Evolutionary conservation across 2,888 invertebrate genomes (phyloP), one percentile per base, ranked within the genome.

Genomic region (Neocrepidodera transversa): DNA sequence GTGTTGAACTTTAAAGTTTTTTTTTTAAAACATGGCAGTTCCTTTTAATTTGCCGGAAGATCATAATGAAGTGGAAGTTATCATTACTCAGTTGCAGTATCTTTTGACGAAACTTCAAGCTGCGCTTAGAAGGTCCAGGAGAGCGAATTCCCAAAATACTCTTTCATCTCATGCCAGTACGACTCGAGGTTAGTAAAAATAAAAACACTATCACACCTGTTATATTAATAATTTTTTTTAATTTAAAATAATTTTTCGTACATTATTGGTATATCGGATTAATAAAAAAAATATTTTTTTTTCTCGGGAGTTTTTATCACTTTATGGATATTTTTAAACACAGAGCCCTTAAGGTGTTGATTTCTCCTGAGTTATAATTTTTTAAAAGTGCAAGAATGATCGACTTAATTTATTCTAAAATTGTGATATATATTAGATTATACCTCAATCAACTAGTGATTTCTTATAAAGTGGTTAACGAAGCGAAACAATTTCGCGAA

Each of bases 31-130:
- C 17, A 79, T 79, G 79, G 79, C 79, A 61, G 77, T 79, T 71
- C 79, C 79, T 35, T 78, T 79, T 66, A 71, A 71, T 58, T 68
- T 79, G 59, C 78, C 78, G 45, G 75, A 74, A 68, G 76, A 77
- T 62, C 75, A 76, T 47, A 72, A 71, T 36, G 75, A 76, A 64
- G 71, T 72, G 56, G 71, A 74, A 64, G 71, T 76, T 63, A 66
- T 73, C 57, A 69, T 74, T 36, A 60, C 63, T 17, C 73, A 73
- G 62, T 67, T 73, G 63, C 68, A 71, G 32, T 63, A 69, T 17
- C 65, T 73, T 52, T 64, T 73, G 17, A 69, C 60, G 28, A 66
- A 59, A 62, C 67, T 73, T 32, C 67, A 70, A 60, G 64, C 64
- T n/a, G 64, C 68, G 53, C 58, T 68, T 38, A 63, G 68, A 62